Evolutionary conservation across 2,797 vertebrate genomes (phyloP), one percentile per base, ranked within the genome.

Genomic region (Acipenser oxyrinchus): DNA sequence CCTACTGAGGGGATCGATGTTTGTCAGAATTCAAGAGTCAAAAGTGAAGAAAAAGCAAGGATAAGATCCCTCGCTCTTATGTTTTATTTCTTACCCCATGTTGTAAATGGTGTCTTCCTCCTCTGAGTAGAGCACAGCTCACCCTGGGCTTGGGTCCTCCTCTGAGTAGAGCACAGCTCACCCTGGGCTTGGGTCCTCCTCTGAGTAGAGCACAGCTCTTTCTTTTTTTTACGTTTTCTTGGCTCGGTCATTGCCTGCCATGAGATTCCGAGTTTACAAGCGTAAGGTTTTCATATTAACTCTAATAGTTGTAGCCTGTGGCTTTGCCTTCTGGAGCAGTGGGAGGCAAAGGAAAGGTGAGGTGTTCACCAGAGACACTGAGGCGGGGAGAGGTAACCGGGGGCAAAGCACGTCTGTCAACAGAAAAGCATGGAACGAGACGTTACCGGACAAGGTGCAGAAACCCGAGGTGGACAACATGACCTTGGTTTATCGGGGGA

Each of bases 231-330:
- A 74, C 77, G 74, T 65, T 48, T 48, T 15, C 12, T 60, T 50
- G 67, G 12, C 23, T 55, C 75, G 65, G 76, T 67, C 75, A 81
- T 62, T 73, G 71, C 79, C 75, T 90, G 90, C 79, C 92, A 96
- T 97, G 95, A 93, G 94, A 93, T 90, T 96, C 88, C 87, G 95
- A 84, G 91, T 96, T 79, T 94, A 98, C 88, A 97, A 98, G 82
- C 91, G 91, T 78, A 98, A 96, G 86, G 95, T 98, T 85, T 86
- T 97, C 80, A 88, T 93, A 75, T 84, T 96, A 81, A 87, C 93
- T 69, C 67, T 97, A 78, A 90, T 91, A 80, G 88, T 95, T 74
- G 81, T 90, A 51, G 78, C 92, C 62, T 95, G 94, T 76, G 93
- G 91, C 75, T 87, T 96, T n/a, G 93, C 91, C 69, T 89, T 97